Percentiles rank a stretch among this genome's conserved stretches.
Conservation (phyloP, 2,113 vertebrate genomes). For the Thunnus maccoyii region DNA sequence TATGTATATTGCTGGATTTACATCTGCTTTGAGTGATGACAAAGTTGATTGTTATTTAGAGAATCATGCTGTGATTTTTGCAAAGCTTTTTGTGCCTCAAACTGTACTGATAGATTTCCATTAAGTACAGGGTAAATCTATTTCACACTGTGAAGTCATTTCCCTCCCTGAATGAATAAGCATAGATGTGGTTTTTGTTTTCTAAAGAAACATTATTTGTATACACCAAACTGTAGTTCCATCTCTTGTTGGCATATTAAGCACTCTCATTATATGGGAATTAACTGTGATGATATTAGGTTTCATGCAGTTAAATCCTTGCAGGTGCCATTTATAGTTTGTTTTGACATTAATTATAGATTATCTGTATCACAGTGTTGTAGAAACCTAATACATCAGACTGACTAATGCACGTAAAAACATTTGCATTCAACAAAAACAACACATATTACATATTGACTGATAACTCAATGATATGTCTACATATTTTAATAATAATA, state of each 20-base stretch:
- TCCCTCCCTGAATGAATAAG: slow-evolving; percentile 4
- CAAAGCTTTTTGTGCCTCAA: slow-evolving; percentile 27
- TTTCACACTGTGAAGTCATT: slow-evolving; percentile 40
- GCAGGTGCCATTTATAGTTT: slow-evolving; percentile 9
- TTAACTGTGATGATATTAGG: slow-evolving; percentile 13
- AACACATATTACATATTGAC: background rate
- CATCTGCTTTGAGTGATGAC: slow-evolving; percentile 52
- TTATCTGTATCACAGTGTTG: background rate
- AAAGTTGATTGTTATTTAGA: slow-evolving; percentile 53
- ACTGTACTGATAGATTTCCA: slow-evolving; percentile 5
- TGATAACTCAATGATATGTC: background rate
- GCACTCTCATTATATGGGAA: slow-evolving; percentile 3
- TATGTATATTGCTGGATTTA: slow-evolving; percentile 29
- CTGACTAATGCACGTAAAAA: background rate
- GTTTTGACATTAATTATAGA: background rate
- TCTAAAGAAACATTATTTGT: background rate
- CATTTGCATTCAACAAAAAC: background rate
- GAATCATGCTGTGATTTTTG: slow-evolving; percentile 35
- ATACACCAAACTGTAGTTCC: background rate
- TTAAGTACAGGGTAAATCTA: slow-evolving; percentile 13
- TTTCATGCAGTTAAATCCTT: background rate
- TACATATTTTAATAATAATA: background rate
- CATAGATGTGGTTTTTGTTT: slow-evolving; percentile 7
- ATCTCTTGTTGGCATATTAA: background rate
- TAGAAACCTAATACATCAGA: background rate